Evolutionary conservation across 2,888 invertebrate genomes (phyloP).

Genomic region (Archips crataeganus): DNA sequence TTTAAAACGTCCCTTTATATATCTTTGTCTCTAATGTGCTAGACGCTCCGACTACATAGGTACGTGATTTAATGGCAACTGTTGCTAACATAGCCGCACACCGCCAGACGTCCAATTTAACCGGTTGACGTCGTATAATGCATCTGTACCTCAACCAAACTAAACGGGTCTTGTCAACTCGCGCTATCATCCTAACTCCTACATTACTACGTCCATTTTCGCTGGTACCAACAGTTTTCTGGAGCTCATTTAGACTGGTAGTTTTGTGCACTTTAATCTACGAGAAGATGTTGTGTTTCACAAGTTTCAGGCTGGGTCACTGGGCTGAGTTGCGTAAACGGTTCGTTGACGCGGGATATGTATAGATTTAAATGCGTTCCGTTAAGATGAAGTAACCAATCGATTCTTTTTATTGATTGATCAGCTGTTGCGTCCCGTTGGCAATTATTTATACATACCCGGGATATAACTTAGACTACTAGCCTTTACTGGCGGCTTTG

Average conservation of each 20-base stretch:
- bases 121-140: constrained; percentile 35
- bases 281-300: constrained; percentile 35
- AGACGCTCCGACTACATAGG: no score
- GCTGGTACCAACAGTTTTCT: background rate
- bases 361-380: background rate
- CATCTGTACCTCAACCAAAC: constrained; percentile 23
- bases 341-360: constrained; percentile 27
- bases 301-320: constrained; percentile 41
- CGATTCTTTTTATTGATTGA: no score
- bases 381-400: no score
- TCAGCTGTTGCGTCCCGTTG: no score
- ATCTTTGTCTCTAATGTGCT: no score
- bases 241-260: background rate
- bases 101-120: constrained; percentile 16
- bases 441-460: no score
- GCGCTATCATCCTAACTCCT: background rate
- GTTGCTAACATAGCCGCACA: background rate
- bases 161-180: background rate
- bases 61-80: background rate
- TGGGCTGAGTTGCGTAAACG: constrained; percentile 41
- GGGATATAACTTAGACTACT: no score
- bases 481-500: no score
- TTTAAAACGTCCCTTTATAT: no score
- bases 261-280: constrained; percentile 30
- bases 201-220: background rate